These are phyloP conservation scores for Gerris lacustris DNA, from an alignment of 2,888 invertebrate species.

Conservation along the genomic window DNA sequence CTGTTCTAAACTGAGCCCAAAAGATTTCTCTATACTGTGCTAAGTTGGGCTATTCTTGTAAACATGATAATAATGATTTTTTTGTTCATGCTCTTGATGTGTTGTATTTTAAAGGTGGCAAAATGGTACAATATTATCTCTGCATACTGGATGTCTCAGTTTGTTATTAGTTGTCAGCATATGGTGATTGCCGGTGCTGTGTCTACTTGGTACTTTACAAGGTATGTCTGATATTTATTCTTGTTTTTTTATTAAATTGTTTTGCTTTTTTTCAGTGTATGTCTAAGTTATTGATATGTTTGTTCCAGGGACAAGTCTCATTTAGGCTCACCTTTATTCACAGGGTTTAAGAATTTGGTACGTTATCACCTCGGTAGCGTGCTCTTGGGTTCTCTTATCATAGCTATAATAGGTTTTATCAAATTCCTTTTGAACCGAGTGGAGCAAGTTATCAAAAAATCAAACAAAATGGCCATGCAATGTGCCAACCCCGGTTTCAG, in stretches of 20 bases:
- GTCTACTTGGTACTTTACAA: constrained; percentile 53
- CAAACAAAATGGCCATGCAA: constrained; percentile 41
- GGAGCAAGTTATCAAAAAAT: constrained; percentile 37
- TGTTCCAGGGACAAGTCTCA: constrained; percentile 40
- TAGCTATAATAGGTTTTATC: constrained; percentile 55
- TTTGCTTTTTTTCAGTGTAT: too few relatives aligned
- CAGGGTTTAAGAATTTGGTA: constrained; percentile 41
- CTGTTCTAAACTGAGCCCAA: too few relatives aligned
- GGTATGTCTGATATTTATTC: constrained; percentile 36
- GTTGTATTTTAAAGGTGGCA: too few relatives aligned
- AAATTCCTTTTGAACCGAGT: constrained; percentile 40
- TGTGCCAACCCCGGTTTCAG: constrained; percentile 45
- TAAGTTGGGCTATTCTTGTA: too few relatives aligned
- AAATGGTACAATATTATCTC: constrained; percentile 46
- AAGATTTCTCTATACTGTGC: too few relatives aligned
- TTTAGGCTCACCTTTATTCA: constrained; percentile 39
- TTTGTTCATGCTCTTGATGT: too few relatives aligned
- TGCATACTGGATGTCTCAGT: constrained; percentile 52
- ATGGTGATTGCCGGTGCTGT: constrained; percentile 54
- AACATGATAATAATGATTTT: too few relatives aligned
- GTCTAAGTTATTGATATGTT: constrained; percentile 56
- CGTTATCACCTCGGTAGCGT: constrained; percentile 64
- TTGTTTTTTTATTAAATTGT: too few relatives aligned
- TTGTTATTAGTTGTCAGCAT: constrained; percentile 54
- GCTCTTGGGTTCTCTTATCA: constrained; percentile 61